These are phyloP conservation scores for Mizuhopecten yessoensis DNA, from an alignment of 1,140 invertebrate species.

Conservation along the genomic window DNA sequence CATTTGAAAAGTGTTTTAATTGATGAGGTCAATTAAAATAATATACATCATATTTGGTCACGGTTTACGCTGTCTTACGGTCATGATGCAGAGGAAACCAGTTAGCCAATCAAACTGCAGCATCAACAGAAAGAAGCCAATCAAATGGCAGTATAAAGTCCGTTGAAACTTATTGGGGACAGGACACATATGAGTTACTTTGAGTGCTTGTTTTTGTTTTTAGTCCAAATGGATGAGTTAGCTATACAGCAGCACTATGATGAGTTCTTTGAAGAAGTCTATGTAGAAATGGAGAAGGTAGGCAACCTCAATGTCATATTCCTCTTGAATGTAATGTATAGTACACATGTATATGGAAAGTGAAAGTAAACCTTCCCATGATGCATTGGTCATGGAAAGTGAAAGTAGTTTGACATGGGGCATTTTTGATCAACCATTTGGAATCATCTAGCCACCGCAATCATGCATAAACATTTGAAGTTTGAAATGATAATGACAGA, in stretches of 20 bases:
- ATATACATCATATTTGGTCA: not conserved
- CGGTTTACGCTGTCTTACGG: not conserved
- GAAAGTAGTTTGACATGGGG: not conserved
- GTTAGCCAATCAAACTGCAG: not conserved
- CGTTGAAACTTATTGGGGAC: not conserved
- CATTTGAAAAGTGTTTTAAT: too few relatives aligned
- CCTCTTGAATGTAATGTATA: not conserved
- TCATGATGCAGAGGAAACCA: not conserved
- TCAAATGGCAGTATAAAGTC: conserved; percentile 25
- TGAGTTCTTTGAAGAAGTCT: conserved; percentile 99
- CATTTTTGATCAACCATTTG: too few relatives aligned
- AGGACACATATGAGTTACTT: conserved; percentile 47
- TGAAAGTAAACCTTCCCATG: not conserved
- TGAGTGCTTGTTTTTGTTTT: conserved; percentile 64
- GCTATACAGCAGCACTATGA: conserved; percentile 99
- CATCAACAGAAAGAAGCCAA: not conserved
- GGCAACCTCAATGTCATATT: conserved; percentile 42
- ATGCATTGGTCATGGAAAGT: not conserved
- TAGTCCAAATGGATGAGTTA: conserved; percentile 80
- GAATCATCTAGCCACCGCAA: too few relatives aligned
- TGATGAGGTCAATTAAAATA: too few relatives aligned
- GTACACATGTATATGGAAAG: not conserved
- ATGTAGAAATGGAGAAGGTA: conserved; percentile 96
- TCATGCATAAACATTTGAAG: too few relatives aligned
- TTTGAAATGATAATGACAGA: too few relatives aligned